Percentiles rank a stretch among this genome's conserved stretches.
These are phyloP conservation scores for Drosophila koepferae DNA, from an alignment of 2,888 invertebrate genomes.

Conservation along the genomic window DNA sequence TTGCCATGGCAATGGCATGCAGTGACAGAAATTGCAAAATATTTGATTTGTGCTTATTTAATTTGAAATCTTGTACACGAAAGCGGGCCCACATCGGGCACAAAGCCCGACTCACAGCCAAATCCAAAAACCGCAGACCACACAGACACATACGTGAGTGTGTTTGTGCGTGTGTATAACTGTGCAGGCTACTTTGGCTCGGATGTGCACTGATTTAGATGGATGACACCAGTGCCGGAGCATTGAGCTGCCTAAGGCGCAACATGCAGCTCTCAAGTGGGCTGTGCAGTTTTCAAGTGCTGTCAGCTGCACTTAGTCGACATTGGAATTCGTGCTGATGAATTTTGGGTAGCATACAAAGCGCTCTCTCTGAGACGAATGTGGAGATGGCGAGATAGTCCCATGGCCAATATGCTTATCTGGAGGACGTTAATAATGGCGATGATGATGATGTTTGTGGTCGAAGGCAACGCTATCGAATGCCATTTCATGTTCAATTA, in stretches of 20 bases:
- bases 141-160: constrained; percentile 13
- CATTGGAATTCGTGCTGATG: constrained; percentile 61
- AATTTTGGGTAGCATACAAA: constrained; percentile 45
- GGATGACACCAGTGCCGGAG: constrained; percentile 49
- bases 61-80: constrained; percentile 68
- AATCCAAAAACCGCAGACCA: constrained; percentile 49
- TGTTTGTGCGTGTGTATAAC: neutral
- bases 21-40: constrained; percentile 77
- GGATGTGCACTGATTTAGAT: constrained; percentile 60
- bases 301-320: constrained; percentile 71
- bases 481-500: constrained; percentile 79
- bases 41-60: constrained; percentile 82
- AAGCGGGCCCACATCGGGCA: constrained; percentile 20
- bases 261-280: constrained; percentile 52
- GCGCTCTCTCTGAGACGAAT: neutral
- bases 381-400: neutral
- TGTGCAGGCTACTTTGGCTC: constrained; percentile 38
- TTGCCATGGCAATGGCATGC: constrained; percentile 52
- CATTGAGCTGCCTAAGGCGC: constrained; percentile 54
- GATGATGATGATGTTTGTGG: constrained; percentile 30
- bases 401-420: constrained; percentile 39
- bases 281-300: constrained; percentile 68
- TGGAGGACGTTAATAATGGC: constrained; percentile 15
- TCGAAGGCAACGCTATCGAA: constrained; percentile 20
- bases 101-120: constrained; percentile 17